Evolutionary conservation across 2,797 vertebrate genomes (phyloP), one percentile per base, ranked within the genome.

Genomic region (Pyrocephalus nanus): DNA sequence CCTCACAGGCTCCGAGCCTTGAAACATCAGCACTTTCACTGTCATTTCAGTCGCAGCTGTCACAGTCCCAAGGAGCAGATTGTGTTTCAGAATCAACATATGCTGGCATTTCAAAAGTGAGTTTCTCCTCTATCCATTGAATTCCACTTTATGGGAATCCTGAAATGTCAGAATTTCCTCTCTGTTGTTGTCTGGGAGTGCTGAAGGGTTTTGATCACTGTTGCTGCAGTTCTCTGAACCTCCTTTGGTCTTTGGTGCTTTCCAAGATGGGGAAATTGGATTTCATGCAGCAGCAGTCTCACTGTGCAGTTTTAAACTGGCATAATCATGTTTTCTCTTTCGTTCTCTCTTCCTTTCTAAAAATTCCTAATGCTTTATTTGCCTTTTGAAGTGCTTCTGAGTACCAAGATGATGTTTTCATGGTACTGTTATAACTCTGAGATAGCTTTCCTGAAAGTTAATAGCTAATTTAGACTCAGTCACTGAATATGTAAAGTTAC

Each of bases 21-120:
- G 60, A 71, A 64, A 61, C 48, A 67, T 66, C 45, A 36, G 40
- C 60, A 65, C 18, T 88, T 90, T 32, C n/a, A 47, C 54, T 86
- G 61, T 26, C 32, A 67, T 70, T 91, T 83, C 81, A 84, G 70
- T 19, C 75, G 15, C 66, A 92, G 92, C 82, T 96, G 78, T 66
- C 42, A 66, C 73, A 88, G 43, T 86, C 50, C 90, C 60, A 72
- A 90, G 85, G 22, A 91, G 54, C 90, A 88, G 67, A 50, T 61
- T 92, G 85, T 92, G 85, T 94, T 95, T 92, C 96, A 72, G 69
- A 92, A 88, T 72, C 76, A 93, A 86, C 79, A 86, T 90, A 88
- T 81, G 87, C 78, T 91, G 92, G 43, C 50, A 86, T 95, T 95
- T 96, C 82, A 73, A 88, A 93, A 86, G 65, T 42, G 11, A 54